Percentiles rank a stretch among this genome's conserved stretches.
Conservation (phyloP, 2,888 invertebrate genomes). For the Cheilosia pagana region DNA sequence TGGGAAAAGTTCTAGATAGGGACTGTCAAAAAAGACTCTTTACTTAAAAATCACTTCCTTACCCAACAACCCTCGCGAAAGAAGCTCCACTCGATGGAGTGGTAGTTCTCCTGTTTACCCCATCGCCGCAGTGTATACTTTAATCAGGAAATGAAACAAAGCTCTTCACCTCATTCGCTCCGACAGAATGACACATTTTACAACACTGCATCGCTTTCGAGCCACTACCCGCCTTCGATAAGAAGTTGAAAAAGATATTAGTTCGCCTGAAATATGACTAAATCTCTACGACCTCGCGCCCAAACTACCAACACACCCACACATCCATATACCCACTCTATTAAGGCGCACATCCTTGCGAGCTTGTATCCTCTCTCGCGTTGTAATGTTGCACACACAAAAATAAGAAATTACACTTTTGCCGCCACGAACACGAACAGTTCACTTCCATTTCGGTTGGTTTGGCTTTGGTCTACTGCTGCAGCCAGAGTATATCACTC, state of each 20-base stretch:
- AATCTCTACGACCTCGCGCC: constrained; percentile 5
- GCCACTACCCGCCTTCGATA: constrained; percentile 23
- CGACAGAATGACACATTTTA: constrained; percentile 26
- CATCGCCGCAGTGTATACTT: background rate
- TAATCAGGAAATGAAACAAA: constrained; percentile 15
- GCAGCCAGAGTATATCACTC: constrained; percentile 36
- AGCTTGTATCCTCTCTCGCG: constrained; percentile 34
- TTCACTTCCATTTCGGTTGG: constrained; percentile 38
- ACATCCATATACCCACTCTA: no score
- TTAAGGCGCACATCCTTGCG: constrained; percentile 16
- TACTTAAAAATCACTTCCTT: no score
- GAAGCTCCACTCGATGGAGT: background rate
- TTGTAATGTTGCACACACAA: constrained; percentile 7
- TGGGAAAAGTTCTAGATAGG: no score
- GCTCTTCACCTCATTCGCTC: constrained; percentile 15
- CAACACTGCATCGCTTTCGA: constrained; percentile 20
- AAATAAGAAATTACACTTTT: constrained; percentile 9
- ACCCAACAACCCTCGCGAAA: no score
- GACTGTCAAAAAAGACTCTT: no score
- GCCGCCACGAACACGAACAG: background rate
- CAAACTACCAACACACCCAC: background rate
- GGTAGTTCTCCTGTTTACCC: background rate
- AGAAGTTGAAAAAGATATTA: constrained; percentile 52
- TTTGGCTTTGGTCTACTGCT: constrained; percentile 38
- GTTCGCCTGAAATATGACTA: constrained; percentile 60